Conservation (phyloP, 2,797 vertebrate genomes). For the Heteromormyrus szaboi region DNA sequence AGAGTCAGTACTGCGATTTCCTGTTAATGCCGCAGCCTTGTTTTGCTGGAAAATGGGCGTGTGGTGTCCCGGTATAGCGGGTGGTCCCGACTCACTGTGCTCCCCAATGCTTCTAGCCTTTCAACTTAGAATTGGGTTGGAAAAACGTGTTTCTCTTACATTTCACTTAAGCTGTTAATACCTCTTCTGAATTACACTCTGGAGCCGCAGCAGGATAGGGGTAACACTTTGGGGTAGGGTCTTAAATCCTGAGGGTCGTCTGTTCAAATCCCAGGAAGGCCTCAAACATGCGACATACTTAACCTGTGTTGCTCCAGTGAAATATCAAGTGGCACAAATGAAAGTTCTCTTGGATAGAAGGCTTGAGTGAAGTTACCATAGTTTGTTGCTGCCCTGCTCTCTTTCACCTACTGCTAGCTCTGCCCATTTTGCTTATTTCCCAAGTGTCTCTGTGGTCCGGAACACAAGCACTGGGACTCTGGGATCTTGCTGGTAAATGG, state of each 20-base stretch:
- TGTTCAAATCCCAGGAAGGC: neutral
- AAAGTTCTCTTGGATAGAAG: neutral
- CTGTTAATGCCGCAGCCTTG: neutral
- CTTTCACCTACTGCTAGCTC: neutral
- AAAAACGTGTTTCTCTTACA: neutral
- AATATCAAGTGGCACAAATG: neutral
- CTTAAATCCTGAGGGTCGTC: neutral
- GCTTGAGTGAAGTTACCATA: neutral
- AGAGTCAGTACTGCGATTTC: neutral
- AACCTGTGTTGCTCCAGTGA: neutral
- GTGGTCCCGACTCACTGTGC: neutral
- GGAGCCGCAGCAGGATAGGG: neutral
- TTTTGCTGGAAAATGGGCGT: neutral
- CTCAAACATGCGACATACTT: conserved; percentile 1
- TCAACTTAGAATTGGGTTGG: neutral
- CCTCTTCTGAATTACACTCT: neutral
- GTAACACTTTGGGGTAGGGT: neutral
- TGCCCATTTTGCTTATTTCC: neutral
- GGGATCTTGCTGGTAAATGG: neutral
- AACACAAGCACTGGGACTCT: neutral
- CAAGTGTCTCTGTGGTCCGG: neutral
- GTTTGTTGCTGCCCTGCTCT: neutral
- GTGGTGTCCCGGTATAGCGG: neutral
- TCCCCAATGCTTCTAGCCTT: neutral
- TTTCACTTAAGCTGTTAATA: neutral